Evolutionary conservation across 2,888 invertebrate species (phyloP).

Genomic region (Odontocerum albicorne): DNA sequence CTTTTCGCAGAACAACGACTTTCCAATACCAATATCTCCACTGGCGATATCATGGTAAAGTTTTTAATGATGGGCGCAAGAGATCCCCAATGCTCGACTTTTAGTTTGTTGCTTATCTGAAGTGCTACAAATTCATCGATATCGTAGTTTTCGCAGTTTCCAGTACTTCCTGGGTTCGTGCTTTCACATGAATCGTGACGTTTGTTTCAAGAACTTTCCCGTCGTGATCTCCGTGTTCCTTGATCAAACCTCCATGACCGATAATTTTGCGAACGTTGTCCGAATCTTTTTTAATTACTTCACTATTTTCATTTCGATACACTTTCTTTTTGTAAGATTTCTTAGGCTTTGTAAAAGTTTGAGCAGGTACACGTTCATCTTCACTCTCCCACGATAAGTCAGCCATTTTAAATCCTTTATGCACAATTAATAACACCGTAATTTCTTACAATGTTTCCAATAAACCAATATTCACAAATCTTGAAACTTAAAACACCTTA

Average conservation of each 20-base stretch:
- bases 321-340: no score
- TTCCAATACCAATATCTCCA: slow-evolving; percentile 89
- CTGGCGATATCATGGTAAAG: slow-evolving; percentile 95
- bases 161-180: slow-evolving; percentile 15
- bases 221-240: slow-evolving; percentile 59
- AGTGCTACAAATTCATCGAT: slow-evolving; percentile 62
- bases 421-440: no score
- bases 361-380: not conserved
- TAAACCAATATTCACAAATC: no score
- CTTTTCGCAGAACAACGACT: no score
- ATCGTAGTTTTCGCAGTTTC: slow-evolving; percentile 41
- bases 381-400: not conserved
- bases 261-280: slow-evolving; percentile 58
- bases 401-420: no score
- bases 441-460: no score
- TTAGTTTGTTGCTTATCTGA: slow-evolving; percentile 57
- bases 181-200: no score
- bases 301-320: not conserved
- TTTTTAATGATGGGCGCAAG: slow-evolving; percentile 72
- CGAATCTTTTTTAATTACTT: slow-evolving; percentile 12
- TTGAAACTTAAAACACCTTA: no score
- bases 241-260: slow-evolving; percentile 84
- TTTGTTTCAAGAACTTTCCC: no score
- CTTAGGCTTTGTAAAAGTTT: not conserved
- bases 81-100: slow-evolving; percentile 64